Conservation (phyloP, 1,140 invertebrate species). For the Meloidogyne hapla region DNA sequence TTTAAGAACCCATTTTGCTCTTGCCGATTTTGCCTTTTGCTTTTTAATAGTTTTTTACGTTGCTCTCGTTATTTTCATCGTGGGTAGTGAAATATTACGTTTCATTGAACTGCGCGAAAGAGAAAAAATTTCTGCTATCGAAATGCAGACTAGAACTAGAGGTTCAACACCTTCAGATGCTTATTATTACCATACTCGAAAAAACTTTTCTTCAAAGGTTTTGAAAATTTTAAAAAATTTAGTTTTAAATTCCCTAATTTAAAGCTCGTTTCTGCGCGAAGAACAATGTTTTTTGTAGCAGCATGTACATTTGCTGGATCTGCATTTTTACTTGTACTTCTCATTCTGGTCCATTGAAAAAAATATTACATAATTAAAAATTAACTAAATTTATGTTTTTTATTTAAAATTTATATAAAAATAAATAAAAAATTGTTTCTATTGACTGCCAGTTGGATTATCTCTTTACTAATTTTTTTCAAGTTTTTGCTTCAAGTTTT, state of each 20-base stretch:
- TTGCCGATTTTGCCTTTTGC: constrained; percentile 24
- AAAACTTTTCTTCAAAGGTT: constrained; percentile 24
- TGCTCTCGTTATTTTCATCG: constrained; percentile 9
- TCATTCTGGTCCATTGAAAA: not conserved
- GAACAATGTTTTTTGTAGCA: not conserved
- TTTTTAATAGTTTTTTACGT: constrained; percentile 19
- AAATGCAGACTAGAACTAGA: constrained; percentile 40
- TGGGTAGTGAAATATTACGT: constrained; percentile 41
- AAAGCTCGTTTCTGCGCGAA: not conserved
- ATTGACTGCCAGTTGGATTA: not conserved
- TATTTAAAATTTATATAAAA: not conserved
- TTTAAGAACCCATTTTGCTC: constrained; percentile 4
- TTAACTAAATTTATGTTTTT: not conserved
- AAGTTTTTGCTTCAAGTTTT: not conserved
- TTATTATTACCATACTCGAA: constrained; percentile 45
- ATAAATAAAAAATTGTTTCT: not conserved
- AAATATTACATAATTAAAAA: not conserved
- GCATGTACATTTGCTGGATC: not conserved
- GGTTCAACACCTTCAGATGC: constrained; percentile 33
- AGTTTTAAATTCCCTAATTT: not conserved
- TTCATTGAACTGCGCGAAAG: constrained; percentile 28
- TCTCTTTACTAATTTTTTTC: not conserved
- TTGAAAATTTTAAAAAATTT: not conserved
- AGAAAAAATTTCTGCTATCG: constrained; percentile 41
- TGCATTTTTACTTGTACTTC: not conserved